Conservation (phyloP, 2,888 invertebrate species). For the Limenitis camilla region DNA sequence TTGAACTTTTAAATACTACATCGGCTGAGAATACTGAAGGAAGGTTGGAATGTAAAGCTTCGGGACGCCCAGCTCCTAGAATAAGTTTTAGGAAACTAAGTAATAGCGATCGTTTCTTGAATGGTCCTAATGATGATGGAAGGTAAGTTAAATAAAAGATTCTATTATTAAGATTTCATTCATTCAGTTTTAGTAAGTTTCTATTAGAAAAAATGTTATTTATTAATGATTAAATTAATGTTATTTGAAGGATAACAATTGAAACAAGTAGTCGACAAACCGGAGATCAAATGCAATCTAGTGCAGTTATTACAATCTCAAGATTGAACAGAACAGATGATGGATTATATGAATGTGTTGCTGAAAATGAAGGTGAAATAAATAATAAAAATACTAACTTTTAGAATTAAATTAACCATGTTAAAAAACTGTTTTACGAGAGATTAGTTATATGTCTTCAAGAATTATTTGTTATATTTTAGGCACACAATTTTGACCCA, state of each 20-base stretch:
- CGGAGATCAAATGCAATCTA: slow-evolving; percentile 67
- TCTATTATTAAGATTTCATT: no score
- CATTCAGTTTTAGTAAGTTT: neutral
- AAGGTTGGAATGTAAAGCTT: slow-evolving; percentile 83
- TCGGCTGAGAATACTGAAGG: slow-evolving; percentile 77
- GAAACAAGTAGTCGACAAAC: slow-evolving; percentile 67
- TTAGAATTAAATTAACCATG: no score
- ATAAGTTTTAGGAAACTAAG: slow-evolving; percentile 88
- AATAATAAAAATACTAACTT: no score
- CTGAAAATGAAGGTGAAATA: slow-evolving; percentile 78
- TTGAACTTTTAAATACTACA: slow-evolving; percentile 83
- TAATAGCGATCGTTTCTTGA: slow-evolving; percentile 75
- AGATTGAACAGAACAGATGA: slow-evolving; percentile 83
- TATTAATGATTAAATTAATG: neutral
- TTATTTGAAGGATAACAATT: slow-evolving; percentile 71
- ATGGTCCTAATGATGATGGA: slow-evolving; percentile 78
- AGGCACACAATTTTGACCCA: no score
- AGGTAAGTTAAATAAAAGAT: slow-evolving; percentile 36
- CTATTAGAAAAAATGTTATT: neutral
- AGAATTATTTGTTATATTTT: no score
- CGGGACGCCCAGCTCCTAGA: slow-evolving; percentile 86
- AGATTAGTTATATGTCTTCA: no score
- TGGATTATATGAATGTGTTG: slow-evolving; percentile 91
- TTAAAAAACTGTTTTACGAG: no score
- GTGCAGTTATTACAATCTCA: slow-evolving; percentile 80